Base-by-base conservation (phyloP, 2,113 vertebrate genomes). In the Limnothrissa miodon region DNA sequence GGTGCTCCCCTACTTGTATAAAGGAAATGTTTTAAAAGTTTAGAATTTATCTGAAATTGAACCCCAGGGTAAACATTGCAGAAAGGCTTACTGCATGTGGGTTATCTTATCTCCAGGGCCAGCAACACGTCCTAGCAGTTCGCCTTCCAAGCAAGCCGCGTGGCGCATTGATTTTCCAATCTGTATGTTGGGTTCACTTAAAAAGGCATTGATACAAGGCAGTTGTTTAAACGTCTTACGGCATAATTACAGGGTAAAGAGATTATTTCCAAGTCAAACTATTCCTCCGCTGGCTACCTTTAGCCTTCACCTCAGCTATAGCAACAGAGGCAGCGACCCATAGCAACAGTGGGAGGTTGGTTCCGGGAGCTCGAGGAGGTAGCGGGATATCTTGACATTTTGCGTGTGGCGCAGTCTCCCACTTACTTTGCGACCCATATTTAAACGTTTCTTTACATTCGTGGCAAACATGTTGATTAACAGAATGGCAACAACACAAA, bases 271-370 rank as follows among this genome's bases (percentile, higher is more conserved):
- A 39, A 74, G 66, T 5, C 11, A 29, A 74, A 33, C 11, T 36
- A 33, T 36, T 23, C 59, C 23, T 56, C 17, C 15, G 2, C 3
- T 74, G 13, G 36, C 66, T 74, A 33, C 66, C 66, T 29, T 74
- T 74, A 74, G 29, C 66, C 29, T 44, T 78, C 81, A 44, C 78
- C 79, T 53, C 15, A 51, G 79, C 83, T 45, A 29, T 81, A 84
- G 83, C 79, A 80, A 83, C 82, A 79, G 84, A 83, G 86, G 78
- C 83, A 78, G 79, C 82, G 86, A 86, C 53, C 79, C 86, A 80
- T 89, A 83, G 84, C 86, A 85, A 88, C 82, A 84, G 83, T 39
- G 79, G 78, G 81, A 80, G 36, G 78, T 51, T 79, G 45, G 45
- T 15, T 36, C 46, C 23, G 80, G 62, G 25, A 11, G 29, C 66